These are phyloP conservation scores for Metellina segmentata DNA, from an alignment of 2,888 invertebrate genomes.

Conservation along the genomic window DNA sequence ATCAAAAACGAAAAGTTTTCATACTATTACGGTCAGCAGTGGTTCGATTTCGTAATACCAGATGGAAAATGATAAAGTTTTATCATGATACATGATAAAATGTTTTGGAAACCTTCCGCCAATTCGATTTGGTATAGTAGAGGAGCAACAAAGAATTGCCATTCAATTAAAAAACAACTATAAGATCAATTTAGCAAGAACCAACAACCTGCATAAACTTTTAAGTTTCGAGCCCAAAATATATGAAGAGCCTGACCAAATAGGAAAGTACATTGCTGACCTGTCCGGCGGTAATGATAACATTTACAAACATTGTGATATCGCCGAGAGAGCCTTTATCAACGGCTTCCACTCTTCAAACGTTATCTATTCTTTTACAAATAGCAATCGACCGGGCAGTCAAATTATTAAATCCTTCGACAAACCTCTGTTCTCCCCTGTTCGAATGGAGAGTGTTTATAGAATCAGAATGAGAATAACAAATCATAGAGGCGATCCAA, in stretches of 20 bases:
- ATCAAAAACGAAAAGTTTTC: constrained; percentile 22
- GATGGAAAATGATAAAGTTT: constrained; percentile 15
- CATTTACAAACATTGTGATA: constrained; percentile 43
- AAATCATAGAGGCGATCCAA: constrained; percentile 20
- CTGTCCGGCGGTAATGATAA: constrained; percentile 6
- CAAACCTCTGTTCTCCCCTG: constrained; percentile 10
- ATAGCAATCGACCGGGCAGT: background rate
- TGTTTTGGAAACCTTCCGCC: constrained; percentile 14
- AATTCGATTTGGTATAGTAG: constrained; percentile 5
- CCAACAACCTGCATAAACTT: constrained; percentile 9
- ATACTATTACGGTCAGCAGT: background rate
- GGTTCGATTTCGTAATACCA: background rate
- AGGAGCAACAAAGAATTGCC: constrained; percentile 2
- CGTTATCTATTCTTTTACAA: constrained; percentile 23
- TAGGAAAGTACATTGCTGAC: constrained; percentile 2
- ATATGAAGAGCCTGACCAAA: background rate
- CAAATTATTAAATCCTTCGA: constrained; percentile 6
- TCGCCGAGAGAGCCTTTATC: constrained; percentile 10
- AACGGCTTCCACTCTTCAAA: background rate
- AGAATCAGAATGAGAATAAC: constrained; percentile 35
- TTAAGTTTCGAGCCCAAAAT: constrained; percentile 11
- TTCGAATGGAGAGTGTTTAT: background rate
- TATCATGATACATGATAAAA: constrained; percentile 4
- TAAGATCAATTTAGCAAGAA: constrained; percentile 22
- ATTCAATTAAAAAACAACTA: constrained; percentile 7